A percentile compares a stretch with the other conserved stretches of the same genome.
These are phyloP conservation scores for Leptopilina drosophilae DNA, from an alignment of 2,888 invertebrate genomes.

Conservation along the genomic window DNA sequence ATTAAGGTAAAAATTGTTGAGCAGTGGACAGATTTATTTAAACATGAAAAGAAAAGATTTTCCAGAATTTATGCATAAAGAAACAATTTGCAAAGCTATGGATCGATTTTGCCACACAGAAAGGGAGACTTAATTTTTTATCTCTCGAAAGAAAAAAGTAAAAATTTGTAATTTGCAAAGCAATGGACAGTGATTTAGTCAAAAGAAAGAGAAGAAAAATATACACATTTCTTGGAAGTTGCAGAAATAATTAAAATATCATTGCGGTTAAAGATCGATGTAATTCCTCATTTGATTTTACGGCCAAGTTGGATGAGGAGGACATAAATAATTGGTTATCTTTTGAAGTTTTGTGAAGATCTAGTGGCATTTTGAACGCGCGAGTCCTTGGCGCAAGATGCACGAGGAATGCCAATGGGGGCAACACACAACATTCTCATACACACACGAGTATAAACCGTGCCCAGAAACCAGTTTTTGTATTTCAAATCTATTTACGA, in stretches of 20 bases:
- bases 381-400: conserved; percentile 60
- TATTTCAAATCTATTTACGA: conserved; percentile 47
- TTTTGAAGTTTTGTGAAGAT: conserved; percentile 54
- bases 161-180: no score
- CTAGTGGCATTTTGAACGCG: conserved; percentile 62
- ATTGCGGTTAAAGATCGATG: conserved; percentile 17
- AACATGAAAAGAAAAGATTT: no score
- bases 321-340: conserved; percentile 37
- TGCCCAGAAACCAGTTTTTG: conserved; percentile 63
- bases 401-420: conserved; percentile 58
- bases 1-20: no score
- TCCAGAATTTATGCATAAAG: no score
- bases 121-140: no score
- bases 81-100: no score
- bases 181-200: background rate
- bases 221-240: background rate
- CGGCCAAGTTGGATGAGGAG: conserved; percentile 17
- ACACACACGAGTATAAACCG: conserved; percentile 17
- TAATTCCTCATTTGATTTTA: conserved; percentile 32
- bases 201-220: background rate
- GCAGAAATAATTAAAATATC: conserved; percentile 6
- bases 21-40: no score
- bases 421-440: conserved; percentile 59
- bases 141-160: no score
- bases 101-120: no score